Evolutionary conservation across 2,113 vertebrate species (phyloP).

Genomic region (Myxocyprinus asiaticus): DNA sequence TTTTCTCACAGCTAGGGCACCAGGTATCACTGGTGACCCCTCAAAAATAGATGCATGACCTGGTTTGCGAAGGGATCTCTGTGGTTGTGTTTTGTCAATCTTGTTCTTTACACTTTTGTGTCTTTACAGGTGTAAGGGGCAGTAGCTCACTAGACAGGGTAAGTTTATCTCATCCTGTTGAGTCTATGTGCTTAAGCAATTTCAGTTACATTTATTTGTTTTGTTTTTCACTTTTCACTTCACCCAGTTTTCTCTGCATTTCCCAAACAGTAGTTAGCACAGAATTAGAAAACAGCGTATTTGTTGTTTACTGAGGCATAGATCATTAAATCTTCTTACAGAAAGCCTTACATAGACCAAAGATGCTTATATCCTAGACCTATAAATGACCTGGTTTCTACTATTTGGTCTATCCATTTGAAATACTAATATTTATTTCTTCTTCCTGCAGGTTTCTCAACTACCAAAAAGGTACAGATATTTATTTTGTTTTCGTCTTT

Average conservation of each 20-base stretch:
- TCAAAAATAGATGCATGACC: too few relatives aligned
- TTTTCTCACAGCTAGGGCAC: too few relatives aligned
- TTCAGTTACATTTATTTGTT: not conserved
- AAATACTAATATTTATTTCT: not conserved
- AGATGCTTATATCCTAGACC: too few relatives aligned
- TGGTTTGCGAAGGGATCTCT: too few relatives aligned
- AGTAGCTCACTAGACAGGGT: conserved; percentile 43
- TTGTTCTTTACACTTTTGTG: too few relatives aligned
- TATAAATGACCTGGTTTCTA: too few relatives aligned
- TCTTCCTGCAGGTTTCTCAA: conserved; percentile 58
- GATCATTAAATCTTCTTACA: not conserved
- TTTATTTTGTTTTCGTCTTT: not conserved
- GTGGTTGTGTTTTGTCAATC: too few relatives aligned
- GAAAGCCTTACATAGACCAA: too few relatives aligned
- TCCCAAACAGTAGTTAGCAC: not conserved
- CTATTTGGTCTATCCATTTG: not conserved
- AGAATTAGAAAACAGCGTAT: not conserved
- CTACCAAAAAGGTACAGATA: conserved; percentile 67
- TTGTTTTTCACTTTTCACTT: not conserved
- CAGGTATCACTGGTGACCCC: too few relatives aligned
- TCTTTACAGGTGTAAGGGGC: conserved; percentile 34
- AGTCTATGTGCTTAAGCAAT: not conserved
- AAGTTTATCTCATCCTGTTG: conserved; percentile 5
- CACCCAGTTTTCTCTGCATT: not conserved
- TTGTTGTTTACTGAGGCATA: not conserved